Conservation (phyloP, 1,140 invertebrate species). For the Rhizoglyphus robini region DNA sequence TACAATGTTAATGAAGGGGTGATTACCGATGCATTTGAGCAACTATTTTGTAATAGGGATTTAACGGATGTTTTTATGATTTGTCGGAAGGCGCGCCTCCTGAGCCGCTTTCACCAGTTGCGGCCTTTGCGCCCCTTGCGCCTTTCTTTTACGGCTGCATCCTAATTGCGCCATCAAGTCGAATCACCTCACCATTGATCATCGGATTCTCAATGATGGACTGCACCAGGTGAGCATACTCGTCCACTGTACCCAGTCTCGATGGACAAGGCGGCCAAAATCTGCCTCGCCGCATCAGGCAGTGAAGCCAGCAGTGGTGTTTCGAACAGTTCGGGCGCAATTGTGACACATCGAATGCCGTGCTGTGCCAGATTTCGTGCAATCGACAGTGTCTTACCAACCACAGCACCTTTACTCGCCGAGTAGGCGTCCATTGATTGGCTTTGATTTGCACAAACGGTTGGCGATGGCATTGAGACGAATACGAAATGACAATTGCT, state of each 20-base stretch:
- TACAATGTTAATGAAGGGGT: too few relatives aligned
- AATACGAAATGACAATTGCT: too few relatives aligned
- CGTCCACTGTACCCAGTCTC: constrained; percentile 69
- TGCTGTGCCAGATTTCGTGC: constrained; percentile 37
- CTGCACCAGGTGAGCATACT: constrained; percentile 76
- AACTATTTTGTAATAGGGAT: too few relatives aligned
- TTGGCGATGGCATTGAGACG: too few relatives aligned
- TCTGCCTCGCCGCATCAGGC: constrained; percentile 36
- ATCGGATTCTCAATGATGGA: constrained; percentile 76
- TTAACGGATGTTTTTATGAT: too few relatives aligned
- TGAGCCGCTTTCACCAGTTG: too few relatives aligned
- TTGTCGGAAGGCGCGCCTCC: too few relatives aligned
- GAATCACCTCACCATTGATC: constrained; percentile 84
- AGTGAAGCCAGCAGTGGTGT: constrained; percentile 35
- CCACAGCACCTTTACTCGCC: constrained; percentile 43
- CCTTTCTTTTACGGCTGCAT: constrained; percentile 26
- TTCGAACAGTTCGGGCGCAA: constrained; percentile 43
- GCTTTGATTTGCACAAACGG: too few relatives aligned
- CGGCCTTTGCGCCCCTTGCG: too few relatives aligned
- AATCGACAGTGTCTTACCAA: constrained; percentile 41
- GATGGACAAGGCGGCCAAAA: constrained; percentile 61
- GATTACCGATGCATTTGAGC: too few relatives aligned
- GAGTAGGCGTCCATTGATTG: constrained; percentile 47
- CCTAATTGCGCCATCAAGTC: constrained; percentile 73
- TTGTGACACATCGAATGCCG: constrained; percentile 41